Conservation (phyloP, 2,113 vertebrate genomes). For the Oryzias melastigma region DNA sequence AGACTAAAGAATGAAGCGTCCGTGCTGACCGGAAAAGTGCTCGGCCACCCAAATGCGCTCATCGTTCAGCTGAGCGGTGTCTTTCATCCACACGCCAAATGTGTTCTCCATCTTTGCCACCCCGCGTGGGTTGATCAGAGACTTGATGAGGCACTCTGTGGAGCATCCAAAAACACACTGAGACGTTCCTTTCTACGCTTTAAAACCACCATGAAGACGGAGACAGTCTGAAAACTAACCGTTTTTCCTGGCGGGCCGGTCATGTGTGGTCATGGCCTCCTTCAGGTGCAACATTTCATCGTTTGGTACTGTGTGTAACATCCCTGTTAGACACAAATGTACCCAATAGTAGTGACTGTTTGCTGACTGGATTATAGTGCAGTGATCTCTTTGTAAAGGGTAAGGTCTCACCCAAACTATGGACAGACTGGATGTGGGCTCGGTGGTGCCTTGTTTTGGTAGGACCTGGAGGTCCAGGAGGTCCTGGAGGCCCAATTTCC, state of each 20-base stretch:
- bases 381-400: neutral
- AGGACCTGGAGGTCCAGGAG: conserved; percentile 74
- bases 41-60: conserved; percentile 90
- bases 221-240: conserved; percentile 69
- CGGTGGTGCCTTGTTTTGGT: conserved; percentile 77
- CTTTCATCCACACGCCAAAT: conserved; percentile 92
- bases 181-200: neutral
- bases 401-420: conserved; percentile 61
- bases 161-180: neutral
- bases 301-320: conserved; percentile 78
- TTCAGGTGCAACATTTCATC: conserved; percentile 82
- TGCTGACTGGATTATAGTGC: neutral
- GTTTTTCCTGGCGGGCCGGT: conserved; percentile 58
- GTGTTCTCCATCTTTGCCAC: conserved; percentile 83
- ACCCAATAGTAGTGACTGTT: neutral
- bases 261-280: conserved; percentile 60
- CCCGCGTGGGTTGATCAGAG: conserved; percentile 83
- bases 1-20: neutral
- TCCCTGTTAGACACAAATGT: conserved; percentile 63
- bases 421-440: conserved; percentile 61
- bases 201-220: too few species aligned
- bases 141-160: conserved; percentile 82
- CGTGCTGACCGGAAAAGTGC: conserved; percentile 85
- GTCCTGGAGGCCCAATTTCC: conserved; percentile 68
- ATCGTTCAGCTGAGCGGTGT: conserved; percentile 79